A percentile compares a stretch with the other conserved stretches of the same genome.
These are phyloP conservation scores for Gallinago media DNA, from an alignment of 2,113 vertebrate species.

Conservation along the genomic window DNA sequence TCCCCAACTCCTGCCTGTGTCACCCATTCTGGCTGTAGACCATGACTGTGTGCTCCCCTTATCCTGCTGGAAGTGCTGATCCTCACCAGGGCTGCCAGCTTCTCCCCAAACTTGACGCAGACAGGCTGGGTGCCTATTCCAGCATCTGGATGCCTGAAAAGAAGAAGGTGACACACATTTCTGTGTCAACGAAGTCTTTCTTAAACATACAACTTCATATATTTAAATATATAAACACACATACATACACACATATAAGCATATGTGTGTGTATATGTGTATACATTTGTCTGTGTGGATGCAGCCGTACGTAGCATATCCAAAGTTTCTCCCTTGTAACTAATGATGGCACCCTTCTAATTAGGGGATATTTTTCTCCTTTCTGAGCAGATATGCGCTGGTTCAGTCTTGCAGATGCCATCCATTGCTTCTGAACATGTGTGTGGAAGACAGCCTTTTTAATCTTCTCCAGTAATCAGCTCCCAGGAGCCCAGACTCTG, in stretches of 20 bases:
- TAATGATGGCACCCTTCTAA: constrained; percentile 49
- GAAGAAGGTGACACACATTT: not conserved
- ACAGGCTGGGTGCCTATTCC: not conserved
- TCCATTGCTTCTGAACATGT: constrained; percentile 62
- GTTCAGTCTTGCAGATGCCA: constrained; percentile 41
- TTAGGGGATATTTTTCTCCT: constrained; percentile 65
- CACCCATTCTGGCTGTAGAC: not conserved
- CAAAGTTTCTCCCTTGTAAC: constrained; percentile 27
- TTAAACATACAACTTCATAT: not conserved
- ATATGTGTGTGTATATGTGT: not conserved
- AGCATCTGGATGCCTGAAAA: not conserved
- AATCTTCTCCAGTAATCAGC: constrained; percentile 72
- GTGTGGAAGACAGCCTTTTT: constrained; percentile 68
- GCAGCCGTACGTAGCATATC: not conserved
- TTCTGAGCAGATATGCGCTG: constrained; percentile 28
- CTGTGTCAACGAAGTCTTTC: not conserved
- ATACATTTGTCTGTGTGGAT: not conserved
- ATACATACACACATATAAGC: not conserved
- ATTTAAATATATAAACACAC: not conserved
- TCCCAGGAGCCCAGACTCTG: constrained; percentile 53
- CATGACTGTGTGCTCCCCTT: not conserved
- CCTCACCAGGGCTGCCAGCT: not conserved
- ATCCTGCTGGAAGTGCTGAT: rapidly evolving
- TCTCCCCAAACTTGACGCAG: not conserved
- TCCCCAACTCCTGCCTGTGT: not conserved